Conservation (phyloP, 2,797 vertebrate genomes). For the Knipowitschia caucasica region DNA sequence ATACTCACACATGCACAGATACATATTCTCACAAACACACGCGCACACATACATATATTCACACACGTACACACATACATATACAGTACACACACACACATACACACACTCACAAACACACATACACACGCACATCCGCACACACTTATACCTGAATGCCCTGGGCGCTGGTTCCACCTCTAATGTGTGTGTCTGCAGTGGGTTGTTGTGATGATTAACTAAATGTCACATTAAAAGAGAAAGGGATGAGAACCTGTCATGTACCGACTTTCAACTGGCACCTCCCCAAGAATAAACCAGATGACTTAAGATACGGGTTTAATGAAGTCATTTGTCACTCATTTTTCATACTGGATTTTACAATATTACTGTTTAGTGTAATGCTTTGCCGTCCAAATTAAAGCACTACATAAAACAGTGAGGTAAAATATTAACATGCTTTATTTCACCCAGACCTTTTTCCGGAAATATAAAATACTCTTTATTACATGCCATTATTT, state of each 20-base stretch:
- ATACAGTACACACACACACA: no score
- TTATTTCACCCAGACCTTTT: no score
- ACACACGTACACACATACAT: no score
- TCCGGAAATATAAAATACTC: no score
- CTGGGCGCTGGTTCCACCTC: conserved; percentile 20
- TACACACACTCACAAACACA: no score
- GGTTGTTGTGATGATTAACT: conserved; percentile 8
- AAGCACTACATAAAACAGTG: neutral
- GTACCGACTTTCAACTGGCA: neutral
- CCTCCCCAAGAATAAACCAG: neutral
- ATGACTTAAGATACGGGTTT: neutral
- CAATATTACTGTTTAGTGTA: neutral
- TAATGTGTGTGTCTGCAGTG: conserved; percentile 18
- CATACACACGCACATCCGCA: no score
- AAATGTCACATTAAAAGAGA: neutral
- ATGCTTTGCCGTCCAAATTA: neutral
- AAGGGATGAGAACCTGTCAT: neutral
- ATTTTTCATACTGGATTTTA: conserved; percentile 1
- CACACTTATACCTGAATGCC: conserved; percentile 30
- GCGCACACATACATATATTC: no score
- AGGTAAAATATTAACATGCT: neutral
- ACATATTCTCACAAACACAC: no score
- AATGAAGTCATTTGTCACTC: neutral
- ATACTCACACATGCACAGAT: no score
- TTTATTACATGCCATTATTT: no score